Conservation (phyloP, 2,888 invertebrate species). For the Plemyria rubiginata region DNA sequence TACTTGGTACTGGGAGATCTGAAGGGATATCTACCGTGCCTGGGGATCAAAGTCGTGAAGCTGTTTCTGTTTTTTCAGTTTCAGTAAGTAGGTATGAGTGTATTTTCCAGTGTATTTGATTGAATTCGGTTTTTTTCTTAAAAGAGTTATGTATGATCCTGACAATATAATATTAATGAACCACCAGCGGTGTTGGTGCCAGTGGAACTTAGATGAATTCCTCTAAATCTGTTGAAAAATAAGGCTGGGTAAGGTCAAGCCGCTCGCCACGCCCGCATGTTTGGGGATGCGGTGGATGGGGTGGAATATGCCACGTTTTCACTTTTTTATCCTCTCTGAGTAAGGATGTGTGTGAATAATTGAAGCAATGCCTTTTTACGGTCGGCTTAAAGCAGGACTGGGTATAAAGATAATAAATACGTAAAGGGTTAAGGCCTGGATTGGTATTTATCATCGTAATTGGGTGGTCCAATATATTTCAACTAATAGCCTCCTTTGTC, state of each 20-base stretch:
- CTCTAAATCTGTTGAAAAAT: slow-evolving; percentile 9
- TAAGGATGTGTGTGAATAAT: slow-evolving; percentile 66
- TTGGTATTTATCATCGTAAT: slow-evolving; percentile 9
- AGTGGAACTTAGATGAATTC: not conserved
- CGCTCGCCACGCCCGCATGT: slow-evolving; percentile 51
- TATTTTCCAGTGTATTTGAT: too few species aligned
- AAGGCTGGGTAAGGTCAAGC: slow-evolving; percentile 47
- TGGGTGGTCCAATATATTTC: not conserved
- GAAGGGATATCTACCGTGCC: too few species aligned
- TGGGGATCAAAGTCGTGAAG: too few species aligned
- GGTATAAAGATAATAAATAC: slow-evolving; percentile 19
- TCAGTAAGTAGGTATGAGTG: too few species aligned
- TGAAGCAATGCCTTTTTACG: slow-evolving; percentile 58
- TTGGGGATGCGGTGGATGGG: slow-evolving; percentile 17
- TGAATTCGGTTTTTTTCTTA: too few species aligned
- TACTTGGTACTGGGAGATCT: too few species aligned
- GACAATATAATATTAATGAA: too few species aligned
- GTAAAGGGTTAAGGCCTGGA: slow-evolving; percentile 17
- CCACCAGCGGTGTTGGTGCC: too few species aligned
- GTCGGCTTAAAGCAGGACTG: slow-evolving; percentile 54
- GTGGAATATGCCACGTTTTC: slow-evolving; percentile 59
- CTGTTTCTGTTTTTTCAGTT: too few species aligned
- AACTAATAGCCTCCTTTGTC: not conserved
- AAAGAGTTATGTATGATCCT: too few species aligned
- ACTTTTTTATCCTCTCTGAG: slow-evolving; percentile 59